Evolutionary conservation across 2,797 vertebrate genomes (phyloP).

Genomic region (Enteromius argenteus): DNA sequence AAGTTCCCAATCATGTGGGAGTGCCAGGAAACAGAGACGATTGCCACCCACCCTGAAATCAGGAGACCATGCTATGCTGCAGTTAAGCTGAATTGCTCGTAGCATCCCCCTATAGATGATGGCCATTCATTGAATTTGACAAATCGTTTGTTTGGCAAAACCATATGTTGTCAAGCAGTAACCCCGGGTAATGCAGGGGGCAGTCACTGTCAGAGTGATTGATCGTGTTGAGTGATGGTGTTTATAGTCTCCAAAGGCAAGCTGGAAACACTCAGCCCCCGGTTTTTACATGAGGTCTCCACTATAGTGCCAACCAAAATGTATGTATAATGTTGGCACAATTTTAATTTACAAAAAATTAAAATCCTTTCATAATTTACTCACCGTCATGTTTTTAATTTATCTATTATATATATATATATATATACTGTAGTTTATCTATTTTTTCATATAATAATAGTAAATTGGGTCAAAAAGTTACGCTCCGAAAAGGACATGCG

Average conservation of each 20-base stretch:
- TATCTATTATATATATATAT: too few relatives aligned
- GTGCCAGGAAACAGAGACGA: slow-evolving; percentile 25
- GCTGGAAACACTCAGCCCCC: neutral
- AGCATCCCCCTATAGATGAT: slow-evolving; percentile 30
- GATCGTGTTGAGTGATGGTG: slow-evolving; percentile 37
- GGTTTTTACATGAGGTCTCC: neutral
- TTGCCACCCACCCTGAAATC: slow-evolving; percentile 22
- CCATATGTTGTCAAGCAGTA: slow-evolving; percentile 46
- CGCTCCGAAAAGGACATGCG: neutral
- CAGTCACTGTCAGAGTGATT: slow-evolving; percentile 38
- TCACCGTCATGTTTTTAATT: neutral
- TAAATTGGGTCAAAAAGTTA: neutral
- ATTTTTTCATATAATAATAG: neutral
- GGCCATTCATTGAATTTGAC: slow-evolving; percentile 47
- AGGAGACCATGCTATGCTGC: slow-evolving; percentile 17
- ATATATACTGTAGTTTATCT: too few relatives aligned
- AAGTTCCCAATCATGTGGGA: slow-evolving; percentile 45
- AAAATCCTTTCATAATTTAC: neutral
- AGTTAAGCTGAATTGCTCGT: slow-evolving; percentile 15
- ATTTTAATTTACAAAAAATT: neutral
- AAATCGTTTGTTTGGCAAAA: slow-evolving; percentile 46
- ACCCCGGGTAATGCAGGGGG: slow-evolving; percentile 14
- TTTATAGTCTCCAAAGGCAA: slow-evolving; percentile 26
- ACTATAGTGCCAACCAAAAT: neutral
- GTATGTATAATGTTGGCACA: neutral